Evolutionary conservation across 2,888 invertebrate genomes (phyloP).

Genomic region (Lypha dubia): DNA sequence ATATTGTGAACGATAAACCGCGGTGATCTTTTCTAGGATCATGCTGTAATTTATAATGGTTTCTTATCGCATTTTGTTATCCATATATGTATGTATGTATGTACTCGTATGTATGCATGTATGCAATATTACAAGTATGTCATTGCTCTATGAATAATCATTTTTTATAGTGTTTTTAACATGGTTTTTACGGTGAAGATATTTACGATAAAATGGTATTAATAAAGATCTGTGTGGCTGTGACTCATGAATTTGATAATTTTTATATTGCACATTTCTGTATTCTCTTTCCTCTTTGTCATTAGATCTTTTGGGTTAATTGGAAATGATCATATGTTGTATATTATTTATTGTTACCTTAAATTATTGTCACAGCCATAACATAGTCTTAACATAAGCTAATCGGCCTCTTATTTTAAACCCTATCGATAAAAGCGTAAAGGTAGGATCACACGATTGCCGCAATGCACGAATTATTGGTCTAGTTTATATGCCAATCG

Average conservation of each 20-base stretch:
- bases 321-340: too few relatives aligned
- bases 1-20: slow-evolving; percentile 1
- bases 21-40: slow-evolving; percentile 9
- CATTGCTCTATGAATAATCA: slow-evolving; percentile 35
- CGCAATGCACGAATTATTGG: too few relatives aligned
- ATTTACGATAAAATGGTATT: not conserved
- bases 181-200: slow-evolving; percentile 15
- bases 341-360: too few relatives aligned
- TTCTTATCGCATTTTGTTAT: slow-evolving; percentile 41
- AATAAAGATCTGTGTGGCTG: not conserved
- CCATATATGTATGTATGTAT: too few relatives aligned
- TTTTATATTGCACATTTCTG: not conserved
- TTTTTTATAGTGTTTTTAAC: not conserved
- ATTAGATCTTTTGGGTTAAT: not conserved
- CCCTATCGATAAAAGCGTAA: too few relatives aligned
- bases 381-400: too few relatives aligned
- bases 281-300: not conserved
- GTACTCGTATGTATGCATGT: too few relatives aligned
- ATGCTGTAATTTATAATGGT: not conserved
- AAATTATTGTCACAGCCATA: too few relatives aligned
- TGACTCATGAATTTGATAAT: slow-evolving; percentile 15
- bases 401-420: too few relatives aligned
- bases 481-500: too few relatives aligned
- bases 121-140: slow-evolving; percentile 29
- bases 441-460: too few relatives aligned